These are phyloP conservation scores for Phortica okadai DNA, from an alignment of 2,888 invertebrate genomes.

Conservation along the genomic window DNA sequence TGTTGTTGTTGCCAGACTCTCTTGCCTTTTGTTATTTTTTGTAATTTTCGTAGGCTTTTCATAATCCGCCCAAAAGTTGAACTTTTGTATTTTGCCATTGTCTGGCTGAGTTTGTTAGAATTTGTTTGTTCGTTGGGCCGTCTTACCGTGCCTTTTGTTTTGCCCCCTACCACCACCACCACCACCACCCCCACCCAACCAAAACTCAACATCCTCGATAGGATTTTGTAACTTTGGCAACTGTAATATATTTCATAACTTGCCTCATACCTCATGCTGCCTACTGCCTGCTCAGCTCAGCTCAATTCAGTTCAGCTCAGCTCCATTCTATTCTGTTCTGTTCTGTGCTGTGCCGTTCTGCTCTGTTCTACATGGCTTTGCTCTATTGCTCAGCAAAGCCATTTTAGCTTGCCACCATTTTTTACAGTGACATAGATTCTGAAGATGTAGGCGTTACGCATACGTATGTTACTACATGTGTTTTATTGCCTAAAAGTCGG, in stretches of 20 bases:
- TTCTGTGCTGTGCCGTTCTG: background rate
- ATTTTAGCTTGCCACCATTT: conserved; percentile 48
- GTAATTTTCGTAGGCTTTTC: conserved; percentile 33
- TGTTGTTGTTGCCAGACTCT: background rate
- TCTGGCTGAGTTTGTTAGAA: conserved; percentile 34
- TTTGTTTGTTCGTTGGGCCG: conserved; percentile 23
- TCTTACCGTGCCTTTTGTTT: background rate
- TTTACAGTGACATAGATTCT: conserved; percentile 24
- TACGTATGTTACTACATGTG: conserved; percentile 43
- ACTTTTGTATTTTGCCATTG: conserved; percentile 32
- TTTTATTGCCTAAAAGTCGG: conserved; percentile 34
- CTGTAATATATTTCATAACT: conserved; percentile 44
- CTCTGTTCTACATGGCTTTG: no score
- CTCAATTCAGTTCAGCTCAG: background rate
- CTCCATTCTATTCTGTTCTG: background rate
- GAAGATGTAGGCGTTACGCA: conserved; percentile 32
- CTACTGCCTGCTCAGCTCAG: background rate
- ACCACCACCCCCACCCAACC: background rate
- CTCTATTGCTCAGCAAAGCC: conserved; percentile 31
- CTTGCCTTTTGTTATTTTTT: conserved; percentile 20
- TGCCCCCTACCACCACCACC: background rate
- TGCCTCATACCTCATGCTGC: background rate
- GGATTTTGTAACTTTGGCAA: conserved; percentile 33
- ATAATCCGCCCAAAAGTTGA: conserved; percentile 34
- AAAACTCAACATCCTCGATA: background rate